phyloP scores from a whole-genome alignment of 2,113 vertebrate species.

The Galbula dea region DNA sequence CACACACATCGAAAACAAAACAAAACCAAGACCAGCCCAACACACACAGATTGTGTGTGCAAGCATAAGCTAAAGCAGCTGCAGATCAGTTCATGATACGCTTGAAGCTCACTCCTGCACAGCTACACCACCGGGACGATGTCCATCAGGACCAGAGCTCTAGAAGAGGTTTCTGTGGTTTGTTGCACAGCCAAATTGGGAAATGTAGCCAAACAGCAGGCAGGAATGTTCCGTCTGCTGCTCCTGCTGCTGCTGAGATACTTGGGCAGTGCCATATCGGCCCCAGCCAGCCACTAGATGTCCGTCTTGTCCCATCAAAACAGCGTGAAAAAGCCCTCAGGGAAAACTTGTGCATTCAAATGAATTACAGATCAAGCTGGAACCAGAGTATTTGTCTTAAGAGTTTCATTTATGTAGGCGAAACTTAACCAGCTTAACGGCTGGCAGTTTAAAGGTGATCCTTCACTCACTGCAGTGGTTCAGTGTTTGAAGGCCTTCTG shows the following conservation, averaged over 20 bases:
- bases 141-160: background rate
- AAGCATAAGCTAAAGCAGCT: background rate
- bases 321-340: background rate
- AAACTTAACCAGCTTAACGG: background rate
- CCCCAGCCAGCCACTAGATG: constrained; percentile 40
- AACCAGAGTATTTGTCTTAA: background rate
- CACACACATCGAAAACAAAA: too few species aligned
- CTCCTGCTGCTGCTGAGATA: background rate
- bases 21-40: background rate
- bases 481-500: background rate
- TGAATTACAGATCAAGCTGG: background rate
- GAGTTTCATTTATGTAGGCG: background rate
- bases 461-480: background rate
- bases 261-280: background rate
- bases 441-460: background rate
- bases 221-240: background rate
- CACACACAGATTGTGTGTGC: background rate
- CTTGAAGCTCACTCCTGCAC: background rate
- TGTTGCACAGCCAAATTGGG: background rate
- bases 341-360: background rate
- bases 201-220: background rate
- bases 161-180: background rate
- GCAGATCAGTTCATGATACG: background rate
- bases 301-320: background rate
- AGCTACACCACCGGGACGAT: background rate